Evolutionary conservation across 2,113 vertebrate species (phyloP), one percentile per base, ranked within the genome.

Genomic region (Arenaria interpres): DNA sequence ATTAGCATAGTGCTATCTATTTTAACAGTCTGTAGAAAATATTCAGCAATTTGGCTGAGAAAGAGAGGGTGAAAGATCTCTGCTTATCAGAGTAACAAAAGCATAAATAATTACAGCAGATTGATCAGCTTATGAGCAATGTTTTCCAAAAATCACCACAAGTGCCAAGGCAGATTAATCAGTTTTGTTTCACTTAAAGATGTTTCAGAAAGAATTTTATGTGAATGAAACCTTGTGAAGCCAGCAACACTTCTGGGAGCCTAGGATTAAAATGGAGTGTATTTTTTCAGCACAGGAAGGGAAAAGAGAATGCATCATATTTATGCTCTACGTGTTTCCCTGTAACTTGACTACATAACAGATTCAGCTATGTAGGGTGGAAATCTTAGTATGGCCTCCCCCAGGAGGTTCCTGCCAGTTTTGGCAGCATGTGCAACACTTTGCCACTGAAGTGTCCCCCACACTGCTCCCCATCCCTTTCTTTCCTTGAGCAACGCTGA

Each of bases 391-490:
- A 64, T 1, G 1, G 21, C 45, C 30, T 94, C 54, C 25, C 24
- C 22, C 16, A 25, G 50, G 37, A 86, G 7, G 7, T 25, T 85
- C 79, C 68, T 71, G 37, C 21, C 73, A 64, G 22, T 33, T 69
- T 64, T 59, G 43, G 57, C 46, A 73, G 54, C 3, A 11, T 2
- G 10, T 48, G 32, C 27, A 48, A 78, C 66, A 67, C 32, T 3
- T 27, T 68, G 23, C 12, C 33, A 45, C 48, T 33, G 30, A 63
- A 63, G 24, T 12, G 33, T 57, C 54, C 25, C 32, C 12, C 41
- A 41, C 23, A 30, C 19, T 0, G 0, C 27, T 78, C 23, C 32
- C 32, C 24, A 25, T 35, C 0, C 0, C 43, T 75, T 57, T 51
- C 50, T 6, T 63, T 78, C 46, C 28, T 63, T 64, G 12, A 74